A percentile compares a stretch with the other conserved stretches of the same genome.
Evolutionary conservation across 2,797 vertebrate genomes (phyloP).

Genomic region (Muscicapa striata): DNA sequence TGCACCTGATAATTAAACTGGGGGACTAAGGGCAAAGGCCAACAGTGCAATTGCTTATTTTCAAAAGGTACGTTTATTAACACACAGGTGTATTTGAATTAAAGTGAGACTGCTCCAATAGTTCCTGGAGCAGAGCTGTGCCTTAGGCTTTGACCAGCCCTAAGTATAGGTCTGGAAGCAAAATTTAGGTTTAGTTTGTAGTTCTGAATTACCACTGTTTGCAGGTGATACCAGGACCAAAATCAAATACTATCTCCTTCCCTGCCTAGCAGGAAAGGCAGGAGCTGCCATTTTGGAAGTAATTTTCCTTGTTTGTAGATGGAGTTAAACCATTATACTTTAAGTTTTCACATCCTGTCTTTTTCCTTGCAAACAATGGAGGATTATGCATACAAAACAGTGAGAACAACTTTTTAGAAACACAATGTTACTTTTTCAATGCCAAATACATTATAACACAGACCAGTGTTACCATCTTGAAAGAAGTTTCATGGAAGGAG

Average conservation of each 20-base stretch:
- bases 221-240: not conserved
- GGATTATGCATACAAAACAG: not conserved
- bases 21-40: not conserved
- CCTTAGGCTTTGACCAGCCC: not conserved
- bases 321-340: not conserved
- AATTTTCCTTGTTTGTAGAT: not conserved
- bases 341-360: not conserved
- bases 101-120: not conserved
- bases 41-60: not conserved
- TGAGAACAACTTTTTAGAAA: not conserved
- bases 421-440: not conserved
- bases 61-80: not conserved
- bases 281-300: not conserved
- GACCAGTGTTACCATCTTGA: accelerated
- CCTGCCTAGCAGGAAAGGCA: not conserved
- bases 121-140: not conserved
- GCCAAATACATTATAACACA: not conserved
- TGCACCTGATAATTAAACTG: not conserved
- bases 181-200: not conserved
- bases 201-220: not conserved
- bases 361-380: not conserved
- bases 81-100: not conserved
- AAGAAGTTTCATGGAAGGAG: not conserved
- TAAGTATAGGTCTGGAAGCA: not conserved
- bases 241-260: not conserved